Conservation (phyloP, 1,140 invertebrate species). For the Pseudoatta argentina region DNA sequence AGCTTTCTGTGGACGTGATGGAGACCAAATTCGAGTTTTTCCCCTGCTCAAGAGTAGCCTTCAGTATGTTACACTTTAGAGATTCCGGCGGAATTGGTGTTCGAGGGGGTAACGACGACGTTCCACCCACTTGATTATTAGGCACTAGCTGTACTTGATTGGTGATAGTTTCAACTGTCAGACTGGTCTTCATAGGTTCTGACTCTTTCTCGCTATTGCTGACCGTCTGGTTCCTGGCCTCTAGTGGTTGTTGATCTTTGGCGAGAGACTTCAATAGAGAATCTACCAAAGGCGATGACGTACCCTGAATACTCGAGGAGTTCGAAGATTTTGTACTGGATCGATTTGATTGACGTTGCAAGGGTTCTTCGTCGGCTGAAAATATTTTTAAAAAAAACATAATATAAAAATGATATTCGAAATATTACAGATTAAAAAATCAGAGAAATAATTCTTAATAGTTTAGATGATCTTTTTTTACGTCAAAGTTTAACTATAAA, state of each 20-base stretch:
- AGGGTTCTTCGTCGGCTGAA: slow-evolving; percentile 81
- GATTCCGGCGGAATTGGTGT: slow-evolving; percentile 93
- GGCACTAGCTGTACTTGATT: slow-evolving; percentile 84
- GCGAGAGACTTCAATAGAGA: slow-evolving; percentile 87
- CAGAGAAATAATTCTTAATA: background rate
- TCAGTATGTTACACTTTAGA: slow-evolving; percentile 97
- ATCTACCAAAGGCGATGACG: slow-evolving; percentile 85
- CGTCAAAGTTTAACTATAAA: background rate
- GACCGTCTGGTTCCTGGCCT: slow-evolving; percentile 86
- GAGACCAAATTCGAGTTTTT: slow-evolving; percentile 85
- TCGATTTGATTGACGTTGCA: slow-evolving; percentile 87
- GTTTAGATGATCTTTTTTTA: background rate
- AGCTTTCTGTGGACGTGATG: slow-evolving; percentile 83
- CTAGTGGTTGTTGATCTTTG: slow-evolving; percentile 87
- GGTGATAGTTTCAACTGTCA: slow-evolving; percentile 85
- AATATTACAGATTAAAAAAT: background rate
- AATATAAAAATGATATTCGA: background rate
- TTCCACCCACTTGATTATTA: slow-evolving; percentile 85
- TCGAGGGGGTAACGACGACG: slow-evolving; percentile 83
- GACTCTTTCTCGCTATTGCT: slow-evolving; percentile 83
- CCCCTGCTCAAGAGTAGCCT: slow-evolving; percentile 87
- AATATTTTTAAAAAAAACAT: background rate
- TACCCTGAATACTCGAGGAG: slow-evolving; percentile 76
- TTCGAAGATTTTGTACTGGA: slow-evolving; percentile 85
- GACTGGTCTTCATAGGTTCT: slow-evolving; percentile 80